These are phyloP conservation scores for Cettia cetti DNA, from an alignment of 2,113 vertebrate species.

Conservation along the genomic window DNA sequence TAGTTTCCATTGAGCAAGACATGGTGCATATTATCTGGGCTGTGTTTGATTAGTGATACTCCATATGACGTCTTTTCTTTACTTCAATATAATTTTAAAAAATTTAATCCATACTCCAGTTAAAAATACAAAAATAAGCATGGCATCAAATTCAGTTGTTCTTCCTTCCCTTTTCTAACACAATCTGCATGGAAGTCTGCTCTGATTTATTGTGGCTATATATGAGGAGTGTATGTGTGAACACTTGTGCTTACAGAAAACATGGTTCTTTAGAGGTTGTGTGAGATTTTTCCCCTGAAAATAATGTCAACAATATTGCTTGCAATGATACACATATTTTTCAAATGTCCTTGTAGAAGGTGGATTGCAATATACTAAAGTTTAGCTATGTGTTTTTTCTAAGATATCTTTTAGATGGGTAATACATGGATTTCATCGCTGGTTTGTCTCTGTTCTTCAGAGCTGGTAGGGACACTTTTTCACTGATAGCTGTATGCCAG, in stretches of 20 bases:
- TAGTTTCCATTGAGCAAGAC: slow-evolving; percentile 70
- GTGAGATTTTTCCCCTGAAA: background rate
- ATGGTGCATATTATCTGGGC: slow-evolving; percentile 52
- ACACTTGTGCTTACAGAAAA: background rate
- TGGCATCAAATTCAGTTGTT: background rate
- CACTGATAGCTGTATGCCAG: background rate
- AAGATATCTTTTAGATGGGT: background rate
- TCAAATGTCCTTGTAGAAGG: background rate
- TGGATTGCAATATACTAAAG: background rate
- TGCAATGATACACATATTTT: background rate
- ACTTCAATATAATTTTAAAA: slow-evolving; percentile 48
- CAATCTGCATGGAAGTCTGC: background rate
- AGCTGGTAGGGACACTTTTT: background rate
- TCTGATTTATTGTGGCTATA: background rate
- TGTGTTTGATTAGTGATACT: slow-evolving; percentile 71
- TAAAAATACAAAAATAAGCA: background rate
- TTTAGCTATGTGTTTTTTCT: background rate
- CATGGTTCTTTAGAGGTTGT: background rate
- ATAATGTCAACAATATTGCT: background rate
- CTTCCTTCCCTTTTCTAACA: background rate
- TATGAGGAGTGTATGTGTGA: background rate
- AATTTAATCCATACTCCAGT: background rate
- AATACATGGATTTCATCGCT: background rate
- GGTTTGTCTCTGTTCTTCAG: background rate
- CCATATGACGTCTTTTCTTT: slow-evolving; percentile 63